Percentiles rank a stretch among this genome's conserved stretches.
These are phyloP conservation scores for Gasterosteus nipponicus DNA, from an alignment of 2,113 vertebrate genomes.

Conservation along the genomic window DNA sequence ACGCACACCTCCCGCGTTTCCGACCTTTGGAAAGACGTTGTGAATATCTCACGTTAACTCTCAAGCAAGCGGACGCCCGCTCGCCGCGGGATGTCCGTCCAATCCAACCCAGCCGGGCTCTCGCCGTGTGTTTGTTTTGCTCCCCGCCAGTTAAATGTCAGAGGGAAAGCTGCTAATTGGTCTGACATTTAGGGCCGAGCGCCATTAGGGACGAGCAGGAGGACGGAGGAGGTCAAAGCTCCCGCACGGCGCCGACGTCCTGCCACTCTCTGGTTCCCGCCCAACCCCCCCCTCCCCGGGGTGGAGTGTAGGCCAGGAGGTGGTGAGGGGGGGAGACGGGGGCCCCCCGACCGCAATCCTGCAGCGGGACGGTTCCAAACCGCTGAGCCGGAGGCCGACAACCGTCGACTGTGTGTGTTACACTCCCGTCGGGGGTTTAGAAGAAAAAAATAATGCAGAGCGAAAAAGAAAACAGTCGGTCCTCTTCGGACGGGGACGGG, in stretches of 20 bases:
- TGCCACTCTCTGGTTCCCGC: slow-evolving; percentile 19
- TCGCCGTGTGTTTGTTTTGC: slow-evolving; percentile 55
- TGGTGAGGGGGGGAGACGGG: neutral
- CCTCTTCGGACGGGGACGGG: slow-evolving; percentile 71
- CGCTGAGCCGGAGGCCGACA: neutral
- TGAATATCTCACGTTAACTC: slow-evolving; percentile 49
- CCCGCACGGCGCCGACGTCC: slow-evolving; percentile 58
- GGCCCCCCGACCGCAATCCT: neutral
- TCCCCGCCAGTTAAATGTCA: slow-evolving; percentile 77
- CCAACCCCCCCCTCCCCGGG: neutral
- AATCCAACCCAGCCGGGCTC: slow-evolving; percentile 33
- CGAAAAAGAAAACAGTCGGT: slow-evolving; percentile 47
- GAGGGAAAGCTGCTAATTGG: slow-evolving; percentile 78
- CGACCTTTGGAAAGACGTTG: slow-evolving; percentile 37
- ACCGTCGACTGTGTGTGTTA: slow-evolving; percentile 10
- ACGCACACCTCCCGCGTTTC: slow-evolving; percentile 22
- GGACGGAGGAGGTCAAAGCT: slow-evolving; percentile 66
- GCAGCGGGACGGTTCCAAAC: slow-evolving; percentile 14
- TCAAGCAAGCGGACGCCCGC: slow-evolving; percentile 31
- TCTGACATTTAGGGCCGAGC: slow-evolving; percentile 77
- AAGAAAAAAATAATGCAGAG: slow-evolving; percentile 6
- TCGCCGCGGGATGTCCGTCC: slow-evolving; percentile 32
- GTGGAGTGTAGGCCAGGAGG: neutral
- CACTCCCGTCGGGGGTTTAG: slow-evolving; percentile 15
- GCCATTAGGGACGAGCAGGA: slow-evolving; percentile 60